Percentiles rank a stretch among this genome's conserved stretches.
These are phyloP conservation scores for Steromphala cineraria DNA, from an alignment of 2,888 invertebrate genomes.

Conservation along the genomic window DNA sequence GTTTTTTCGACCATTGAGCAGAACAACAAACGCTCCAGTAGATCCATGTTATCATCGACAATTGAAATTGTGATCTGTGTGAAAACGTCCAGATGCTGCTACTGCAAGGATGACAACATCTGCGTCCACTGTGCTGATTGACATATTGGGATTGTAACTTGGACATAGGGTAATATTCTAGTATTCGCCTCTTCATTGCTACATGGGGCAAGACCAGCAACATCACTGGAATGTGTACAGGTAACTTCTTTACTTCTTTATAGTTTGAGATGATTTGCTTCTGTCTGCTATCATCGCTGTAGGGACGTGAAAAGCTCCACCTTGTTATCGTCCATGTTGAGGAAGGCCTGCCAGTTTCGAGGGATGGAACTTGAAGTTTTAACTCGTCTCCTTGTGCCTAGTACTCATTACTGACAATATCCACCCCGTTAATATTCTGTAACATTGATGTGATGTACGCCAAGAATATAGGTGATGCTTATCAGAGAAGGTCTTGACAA, in stretches of 20 bases:
- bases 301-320: conserved; percentile 20
- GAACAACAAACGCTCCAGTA: conserved; percentile 38
- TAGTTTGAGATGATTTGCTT: background rate
- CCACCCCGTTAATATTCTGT: conserved; percentile 19
- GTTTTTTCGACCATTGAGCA: conserved; percentile 42
- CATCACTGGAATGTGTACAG: background rate
- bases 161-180: conserved; percentile 30
- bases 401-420: conserved; percentile 35
- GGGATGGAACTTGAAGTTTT: conserved; percentile 16
- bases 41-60: conserved; percentile 27
- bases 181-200: conserved; percentile 42
- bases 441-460: conserved; percentile 26
- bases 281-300: background rate
- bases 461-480: conserved; percentile 3
- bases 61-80: conserved; percentile 23
- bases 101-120: conserved; percentile 41
- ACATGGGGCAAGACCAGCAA: conserved; percentile 28
- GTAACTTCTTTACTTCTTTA: conserved; percentile 10
- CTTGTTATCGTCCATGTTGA: conserved; percentile 14
- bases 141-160: conserved; percentile 10
- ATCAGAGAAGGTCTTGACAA: background rate
- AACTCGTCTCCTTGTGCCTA: conserved; percentile 25
- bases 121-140: conserved; percentile 34
- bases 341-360: conserved; percentile 31
- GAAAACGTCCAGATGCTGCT: background rate